Evolutionary conservation across 2,797 vertebrate species (phyloP).

Genomic region (Stomatorhinus walkeri): DNA sequence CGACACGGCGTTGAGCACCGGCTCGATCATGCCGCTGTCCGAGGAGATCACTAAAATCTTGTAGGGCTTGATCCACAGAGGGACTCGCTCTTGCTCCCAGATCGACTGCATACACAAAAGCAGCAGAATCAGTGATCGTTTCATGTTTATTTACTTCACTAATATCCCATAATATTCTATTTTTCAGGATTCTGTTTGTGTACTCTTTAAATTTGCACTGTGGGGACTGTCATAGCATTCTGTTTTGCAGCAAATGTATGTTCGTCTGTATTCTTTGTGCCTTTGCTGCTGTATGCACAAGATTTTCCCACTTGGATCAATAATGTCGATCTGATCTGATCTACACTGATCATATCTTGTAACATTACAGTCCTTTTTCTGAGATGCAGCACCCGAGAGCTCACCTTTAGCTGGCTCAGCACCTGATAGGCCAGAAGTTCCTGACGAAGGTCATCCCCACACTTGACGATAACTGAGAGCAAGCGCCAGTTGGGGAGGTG

Average conservation of each 20-base stretch:
- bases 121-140: neutral
- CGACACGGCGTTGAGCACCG: constrained; percentile 87
- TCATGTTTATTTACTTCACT: neutral
- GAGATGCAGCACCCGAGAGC: neutral
- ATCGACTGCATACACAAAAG: constrained; percentile 58
- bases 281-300: neutral
- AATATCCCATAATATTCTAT: neutral
- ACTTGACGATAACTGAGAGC: constrained; percentile 91
- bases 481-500: constrained; percentile 86
- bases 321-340: neutral
- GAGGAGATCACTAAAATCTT: constrained; percentile 91
- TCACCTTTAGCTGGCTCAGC: constrained; percentile 83
- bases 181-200: neutral
- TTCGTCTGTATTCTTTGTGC: neutral
- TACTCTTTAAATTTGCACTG: neutral
- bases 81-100: constrained; percentile 87
- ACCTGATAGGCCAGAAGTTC: constrained; percentile 94
- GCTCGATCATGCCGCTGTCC: constrained; percentile 97
- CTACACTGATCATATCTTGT: neutral
- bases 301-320: neutral
- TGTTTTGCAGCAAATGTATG: neutral
- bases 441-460: constrained; percentile 88
- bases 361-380: neutral
- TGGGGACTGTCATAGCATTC: neutral
- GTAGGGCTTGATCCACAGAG: constrained; percentile 91